Evolutionary conservation across 2,888 invertebrate genomes (phyloP).

Genomic region (Perithous albicinctus): DNA sequence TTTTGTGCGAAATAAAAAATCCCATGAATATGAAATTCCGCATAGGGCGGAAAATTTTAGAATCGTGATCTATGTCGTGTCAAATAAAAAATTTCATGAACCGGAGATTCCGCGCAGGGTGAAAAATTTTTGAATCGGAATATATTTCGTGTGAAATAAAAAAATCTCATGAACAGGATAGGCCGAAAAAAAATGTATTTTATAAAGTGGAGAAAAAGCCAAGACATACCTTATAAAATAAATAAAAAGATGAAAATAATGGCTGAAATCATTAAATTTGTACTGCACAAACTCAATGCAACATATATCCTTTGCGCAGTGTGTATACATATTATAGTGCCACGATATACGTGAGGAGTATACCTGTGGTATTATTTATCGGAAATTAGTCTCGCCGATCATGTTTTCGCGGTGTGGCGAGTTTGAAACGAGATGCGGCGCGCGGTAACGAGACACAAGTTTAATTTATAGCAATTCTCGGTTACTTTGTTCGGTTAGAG

Average conservation of each 20-base stretch:
- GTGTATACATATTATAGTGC: not conserved
- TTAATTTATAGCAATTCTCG: slow-evolving; percentile 54
- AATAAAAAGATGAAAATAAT: not conserved
- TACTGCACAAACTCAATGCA: not conserved
- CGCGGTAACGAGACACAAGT: slow-evolving; percentile 59
- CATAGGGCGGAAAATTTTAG: too few relatives aligned
- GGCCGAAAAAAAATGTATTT: not conserved
- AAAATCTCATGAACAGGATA: too few relatives aligned
- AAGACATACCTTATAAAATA: too few relatives aligned
- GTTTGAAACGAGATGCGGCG: slow-evolving; percentile 57
- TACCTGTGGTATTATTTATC: slow-evolving; percentile 38
- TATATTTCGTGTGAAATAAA: too few relatives aligned
- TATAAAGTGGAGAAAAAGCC: too few relatives aligned
- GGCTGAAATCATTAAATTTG: not conserved
- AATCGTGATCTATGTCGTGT: too few relatives aligned
- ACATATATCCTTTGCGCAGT: not conserved
- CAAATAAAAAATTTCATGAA: too few relatives aligned
- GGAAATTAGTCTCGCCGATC: slow-evolving; percentile 46
- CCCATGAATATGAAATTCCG: too few relatives aligned
- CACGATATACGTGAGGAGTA: slow-evolving; percentile 12
- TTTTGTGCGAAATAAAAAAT: too few relatives aligned
- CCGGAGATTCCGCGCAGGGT: too few relatives aligned
- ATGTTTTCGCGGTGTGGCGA: slow-evolving; percentile 50
- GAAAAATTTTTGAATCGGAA: too few relatives aligned
- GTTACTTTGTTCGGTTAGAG: slow-evolving; percentile 33